These are phyloP conservation scores for Phanerotoma sp. DNA, from an alignment of 2,888 invertebrate species.

Conservation along the genomic window DNA sequence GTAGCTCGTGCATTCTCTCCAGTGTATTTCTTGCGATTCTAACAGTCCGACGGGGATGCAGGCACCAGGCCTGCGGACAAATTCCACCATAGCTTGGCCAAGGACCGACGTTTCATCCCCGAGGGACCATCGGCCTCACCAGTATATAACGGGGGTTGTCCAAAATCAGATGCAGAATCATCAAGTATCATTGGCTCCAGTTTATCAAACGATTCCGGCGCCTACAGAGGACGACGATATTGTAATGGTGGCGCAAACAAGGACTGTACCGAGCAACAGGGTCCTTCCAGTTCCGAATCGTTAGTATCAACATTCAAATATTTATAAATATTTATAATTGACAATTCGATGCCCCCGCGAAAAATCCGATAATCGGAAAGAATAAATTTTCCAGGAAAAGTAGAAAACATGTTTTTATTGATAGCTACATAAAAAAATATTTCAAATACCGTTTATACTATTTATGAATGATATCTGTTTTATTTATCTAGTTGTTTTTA, in stretches of 20 bases:
- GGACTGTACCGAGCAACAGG: background rate
- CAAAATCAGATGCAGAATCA: constrained; percentile 13
- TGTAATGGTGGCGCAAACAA: background rate
- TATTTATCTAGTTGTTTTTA: too few relatives aligned
- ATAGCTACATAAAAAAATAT: too few relatives aligned
- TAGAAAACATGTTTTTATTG: too few relatives aligned
- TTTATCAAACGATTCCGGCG: background rate
- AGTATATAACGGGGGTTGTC: constrained; percentile 14
- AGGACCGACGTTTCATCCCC: too few relatives aligned
- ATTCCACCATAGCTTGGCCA: constrained; percentile 17
- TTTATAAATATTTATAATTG: constrained; percentile 1
- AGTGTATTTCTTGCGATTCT: constrained; percentile 52
- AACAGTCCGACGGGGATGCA: constrained; percentile 57
- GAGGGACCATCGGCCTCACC: constrained; percentile 23
- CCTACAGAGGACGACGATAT: background rate
- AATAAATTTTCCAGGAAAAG: too few relatives aligned
- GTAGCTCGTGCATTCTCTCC: constrained; percentile 48
- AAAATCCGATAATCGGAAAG: too few relatives aligned
- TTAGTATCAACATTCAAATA: too few relatives aligned
- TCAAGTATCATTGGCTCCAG: background rate
- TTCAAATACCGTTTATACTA: too few relatives aligned
- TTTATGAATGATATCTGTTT: too few relatives aligned
- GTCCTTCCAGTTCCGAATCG: background rate
- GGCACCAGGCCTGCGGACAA: constrained; percentile 45
- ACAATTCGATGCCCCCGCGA: too few relatives aligned